Evolutionary conservation across 2,113 vertebrate species (phyloP).

Genomic region (Dicrurus megarhynchus): DNA sequence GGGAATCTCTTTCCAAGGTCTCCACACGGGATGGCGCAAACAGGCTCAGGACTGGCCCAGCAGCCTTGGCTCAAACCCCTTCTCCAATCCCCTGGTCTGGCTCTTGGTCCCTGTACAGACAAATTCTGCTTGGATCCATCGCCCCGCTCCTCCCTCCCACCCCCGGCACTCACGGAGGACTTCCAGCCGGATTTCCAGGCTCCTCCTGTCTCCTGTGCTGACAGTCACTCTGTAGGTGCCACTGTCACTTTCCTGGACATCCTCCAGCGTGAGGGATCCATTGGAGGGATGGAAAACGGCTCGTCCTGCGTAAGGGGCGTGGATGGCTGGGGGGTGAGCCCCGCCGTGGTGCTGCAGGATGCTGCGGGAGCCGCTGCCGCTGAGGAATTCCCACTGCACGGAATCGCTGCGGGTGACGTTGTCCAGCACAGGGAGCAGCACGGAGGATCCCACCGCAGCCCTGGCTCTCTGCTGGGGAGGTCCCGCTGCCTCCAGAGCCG

Average conservation of each 20-base stretch:
- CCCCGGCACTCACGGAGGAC: constrained; percentile 19
- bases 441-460: neutral
- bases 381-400: neutral
- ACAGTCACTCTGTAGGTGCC: constrained; percentile 16
- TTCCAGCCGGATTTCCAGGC: constrained; percentile 3
- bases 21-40: neutral
- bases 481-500: neutral
- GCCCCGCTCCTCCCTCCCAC: rapidly evolving
- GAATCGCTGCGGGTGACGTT: rapidly evolving
- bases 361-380: neutral
- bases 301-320: rapidly evolving
- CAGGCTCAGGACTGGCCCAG: rapidly evolving
- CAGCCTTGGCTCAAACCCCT: neutral
- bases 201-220: neutral
- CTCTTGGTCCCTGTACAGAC: rapidly evolving
- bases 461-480: neutral
- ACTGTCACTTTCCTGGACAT: neutral
- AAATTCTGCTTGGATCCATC: neutral
- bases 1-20: neutral
- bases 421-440: neutral
- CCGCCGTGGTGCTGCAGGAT: neutral
- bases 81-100: neutral
- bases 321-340: rapidly evolving
- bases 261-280: neutral
- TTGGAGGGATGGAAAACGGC: neutral